Percentiles rank a stretch among this genome's conserved stretches.
Conservation (phyloP, 2,113 vertebrate genomes). For the Strix aluco region DNA sequence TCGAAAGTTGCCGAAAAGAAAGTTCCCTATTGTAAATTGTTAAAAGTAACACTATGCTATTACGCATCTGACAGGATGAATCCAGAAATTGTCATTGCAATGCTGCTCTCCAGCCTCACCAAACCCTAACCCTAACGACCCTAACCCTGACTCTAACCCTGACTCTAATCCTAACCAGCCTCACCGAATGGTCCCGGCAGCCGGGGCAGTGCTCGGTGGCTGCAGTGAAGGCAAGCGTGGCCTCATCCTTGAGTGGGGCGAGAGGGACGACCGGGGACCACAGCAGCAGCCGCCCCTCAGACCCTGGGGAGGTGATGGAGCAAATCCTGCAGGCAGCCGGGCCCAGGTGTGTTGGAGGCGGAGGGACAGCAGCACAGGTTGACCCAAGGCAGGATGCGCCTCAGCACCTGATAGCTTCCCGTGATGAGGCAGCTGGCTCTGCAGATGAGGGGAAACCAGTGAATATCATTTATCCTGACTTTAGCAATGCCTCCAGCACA, state of each 20-base stretch:
- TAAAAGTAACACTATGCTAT: background rate
- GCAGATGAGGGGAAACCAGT: accelerated
- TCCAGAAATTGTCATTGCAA: accelerated
- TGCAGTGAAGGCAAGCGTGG: accelerated
- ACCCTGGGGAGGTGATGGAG: accelerated
- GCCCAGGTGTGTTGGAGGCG: accelerated
- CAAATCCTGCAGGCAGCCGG: background rate
- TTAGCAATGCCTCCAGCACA: background rate
- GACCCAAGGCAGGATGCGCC: background rate
- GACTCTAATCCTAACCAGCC: background rate
- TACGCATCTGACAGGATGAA: accelerated
- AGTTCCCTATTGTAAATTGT: background rate
- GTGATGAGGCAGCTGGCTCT: accelerated
- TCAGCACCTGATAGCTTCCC: no score
- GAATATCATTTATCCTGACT: no score
- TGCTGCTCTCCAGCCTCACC: background rate
- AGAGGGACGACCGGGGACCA: accelerated
- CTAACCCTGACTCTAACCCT: no score
- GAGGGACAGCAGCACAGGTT: background rate
- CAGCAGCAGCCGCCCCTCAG: background rate
- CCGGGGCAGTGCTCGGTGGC: accelerated
- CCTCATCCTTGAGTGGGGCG: accelerated
- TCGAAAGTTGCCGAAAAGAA: background rate
- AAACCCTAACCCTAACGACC: no score
- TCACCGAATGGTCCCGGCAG: accelerated